phyloP scores from a whole-genome alignment of 2,797 vertebrate species.

The Bradypus variegatus region DNA sequence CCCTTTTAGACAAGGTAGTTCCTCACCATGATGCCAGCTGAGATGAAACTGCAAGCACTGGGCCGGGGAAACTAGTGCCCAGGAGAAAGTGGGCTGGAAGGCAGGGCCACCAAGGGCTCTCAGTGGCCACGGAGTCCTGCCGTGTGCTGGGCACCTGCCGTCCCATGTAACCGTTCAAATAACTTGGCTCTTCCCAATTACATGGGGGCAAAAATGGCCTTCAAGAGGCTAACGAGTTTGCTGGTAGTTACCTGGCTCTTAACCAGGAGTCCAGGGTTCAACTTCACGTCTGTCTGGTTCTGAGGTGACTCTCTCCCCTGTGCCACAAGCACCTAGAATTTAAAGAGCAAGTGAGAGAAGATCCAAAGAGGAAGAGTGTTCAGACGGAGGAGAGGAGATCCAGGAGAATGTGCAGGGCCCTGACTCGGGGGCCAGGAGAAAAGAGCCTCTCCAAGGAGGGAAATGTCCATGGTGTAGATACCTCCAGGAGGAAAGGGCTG shows the following conservation, averaged over 20 bases:
- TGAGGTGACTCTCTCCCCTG: neutral
- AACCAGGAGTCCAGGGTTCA: neutral
- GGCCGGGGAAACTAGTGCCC: rapidly evolving
- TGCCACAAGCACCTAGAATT: neutral
- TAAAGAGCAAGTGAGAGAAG: neutral
- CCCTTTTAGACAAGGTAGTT: neutral
- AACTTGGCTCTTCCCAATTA: neutral
- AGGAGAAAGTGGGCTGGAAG: neutral
- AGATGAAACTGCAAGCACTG: neutral
- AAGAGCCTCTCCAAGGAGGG: neutral
- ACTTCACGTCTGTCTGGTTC: neutral
- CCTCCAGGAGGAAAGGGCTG: neutral
- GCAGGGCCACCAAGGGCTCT: neutral
- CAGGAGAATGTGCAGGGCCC: neutral
- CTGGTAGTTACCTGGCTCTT: rapidly evolving
- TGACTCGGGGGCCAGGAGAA: neutral
- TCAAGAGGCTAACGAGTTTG: neutral
- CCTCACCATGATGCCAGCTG: rapidly evolving
- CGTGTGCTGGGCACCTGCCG: rapidly evolving
- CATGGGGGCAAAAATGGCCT: rapidly evolving
- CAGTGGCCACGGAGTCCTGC: rapidly evolving
- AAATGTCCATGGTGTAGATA: rapidly evolving
- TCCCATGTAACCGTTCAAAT: neutral
- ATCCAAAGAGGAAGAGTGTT: neutral
- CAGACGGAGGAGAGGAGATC: neutral